Percentiles rank a stretch among this genome's conserved stretches.
These are phyloP conservation scores for Natrix natrix DNA, from an alignment of 2,797 vertebrate species.

Conservation along the genomic window DNA sequence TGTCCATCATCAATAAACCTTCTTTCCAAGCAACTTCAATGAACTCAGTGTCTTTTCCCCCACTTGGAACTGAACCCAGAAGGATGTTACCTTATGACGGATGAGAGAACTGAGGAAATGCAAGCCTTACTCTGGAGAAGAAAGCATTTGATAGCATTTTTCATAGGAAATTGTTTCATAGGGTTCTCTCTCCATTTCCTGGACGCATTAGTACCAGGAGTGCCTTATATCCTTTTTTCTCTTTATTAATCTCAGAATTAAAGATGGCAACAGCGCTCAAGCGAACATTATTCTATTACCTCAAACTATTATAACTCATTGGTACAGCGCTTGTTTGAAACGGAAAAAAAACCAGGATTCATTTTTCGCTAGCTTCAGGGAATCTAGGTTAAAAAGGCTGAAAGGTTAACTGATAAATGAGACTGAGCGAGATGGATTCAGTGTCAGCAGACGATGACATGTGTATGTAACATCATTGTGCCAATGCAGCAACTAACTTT, in stretches of 20 bases:
- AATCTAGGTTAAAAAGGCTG: not conserved
- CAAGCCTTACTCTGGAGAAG: not conserved
- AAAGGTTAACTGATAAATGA: not conserved
- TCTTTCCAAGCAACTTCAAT: no score
- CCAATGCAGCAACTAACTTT: not conserved
- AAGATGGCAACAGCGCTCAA: not conserved
- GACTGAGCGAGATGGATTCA: not conserved
- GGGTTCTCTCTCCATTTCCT: not conserved
- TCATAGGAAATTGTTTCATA: not conserved
- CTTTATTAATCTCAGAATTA: not conserved
- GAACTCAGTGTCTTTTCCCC: no score
- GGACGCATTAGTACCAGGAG: not conserved
- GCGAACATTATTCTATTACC: not conserved
- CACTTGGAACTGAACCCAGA: no score
- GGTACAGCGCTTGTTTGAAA: not conserved
- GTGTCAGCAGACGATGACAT: not conserved
- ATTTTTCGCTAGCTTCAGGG: not conserved
- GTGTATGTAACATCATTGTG: not conserved
- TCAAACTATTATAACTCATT: no score
- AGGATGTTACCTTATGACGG: not conserved
- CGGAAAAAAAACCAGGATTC: not conserved
- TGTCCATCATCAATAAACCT: no score
- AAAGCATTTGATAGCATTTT: not conserved
- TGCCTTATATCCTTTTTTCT: not conserved
- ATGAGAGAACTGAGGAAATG: not conserved